These are phyloP conservation scores for Lepidocyrtinus sp. DNA, from an alignment of 2,888 invertebrate species.

Conservation along the genomic window DNA sequence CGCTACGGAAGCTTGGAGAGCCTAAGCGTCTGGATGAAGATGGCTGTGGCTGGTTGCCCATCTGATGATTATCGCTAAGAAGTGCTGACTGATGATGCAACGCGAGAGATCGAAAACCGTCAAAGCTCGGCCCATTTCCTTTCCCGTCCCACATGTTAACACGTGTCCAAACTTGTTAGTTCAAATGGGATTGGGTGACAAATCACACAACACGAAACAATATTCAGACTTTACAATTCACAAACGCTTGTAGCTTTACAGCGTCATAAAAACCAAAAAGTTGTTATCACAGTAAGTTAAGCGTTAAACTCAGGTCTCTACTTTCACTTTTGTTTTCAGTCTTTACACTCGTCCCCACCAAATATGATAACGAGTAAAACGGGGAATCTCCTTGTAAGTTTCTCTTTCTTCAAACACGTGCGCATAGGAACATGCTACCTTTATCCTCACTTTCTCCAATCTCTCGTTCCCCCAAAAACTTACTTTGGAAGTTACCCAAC, in stretches of 20 bases:
- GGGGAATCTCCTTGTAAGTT: no score
- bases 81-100: constrained; percentile 52
- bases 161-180: neutral
- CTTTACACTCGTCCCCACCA: neutral
- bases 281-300: neutral
- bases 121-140: constrained; percentile 41
- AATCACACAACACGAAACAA: neutral
- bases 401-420: no score
- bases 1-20: neutral
- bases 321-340: neutral
- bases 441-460: no score
- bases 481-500: no score
- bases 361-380: no score
- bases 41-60: constrained; percentile 24
- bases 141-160: constrained; percentile 42
- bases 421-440: no score
- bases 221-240: neutral
- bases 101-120: constrained; percentile 53
- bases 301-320: neutral
- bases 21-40: constrained; percentile 3
- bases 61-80: constrained; percentile 27
- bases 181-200: no score
- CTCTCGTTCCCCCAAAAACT: no score
- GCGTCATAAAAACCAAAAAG: neutral
- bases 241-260: neutral